Conservation (phyloP, 2,888 invertebrate species). For the Achlya flavicornis region DNA sequence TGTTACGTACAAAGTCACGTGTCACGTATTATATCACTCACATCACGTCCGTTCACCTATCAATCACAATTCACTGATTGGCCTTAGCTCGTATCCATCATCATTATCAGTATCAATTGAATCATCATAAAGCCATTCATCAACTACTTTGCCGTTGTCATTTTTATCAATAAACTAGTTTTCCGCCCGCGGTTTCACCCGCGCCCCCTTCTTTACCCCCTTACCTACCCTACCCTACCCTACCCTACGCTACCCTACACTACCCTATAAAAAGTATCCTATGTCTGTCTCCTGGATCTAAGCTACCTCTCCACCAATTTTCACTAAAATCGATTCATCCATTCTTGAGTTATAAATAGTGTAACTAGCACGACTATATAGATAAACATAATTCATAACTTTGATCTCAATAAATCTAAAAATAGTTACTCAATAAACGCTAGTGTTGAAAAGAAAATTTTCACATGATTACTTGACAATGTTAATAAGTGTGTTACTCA, state of each 20-base stretch:
- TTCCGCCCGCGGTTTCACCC: no score
- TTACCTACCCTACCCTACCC: no score
- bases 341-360: no score
- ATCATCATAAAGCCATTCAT: neutral
- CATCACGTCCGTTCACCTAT: conserved; percentile 7
- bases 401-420: conserved; percentile 1
- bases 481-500: neutral
- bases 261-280: no score
- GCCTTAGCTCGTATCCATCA: conserved; percentile 7
- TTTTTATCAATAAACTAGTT: no score
- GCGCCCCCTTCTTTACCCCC: no score
- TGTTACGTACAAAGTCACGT: neutral
- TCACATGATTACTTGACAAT: neutral
- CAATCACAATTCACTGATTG: conserved; percentile 13
- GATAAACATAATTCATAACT: neutral
- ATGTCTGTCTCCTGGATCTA: no score
- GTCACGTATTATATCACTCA: neutral
- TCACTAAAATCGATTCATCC: no score
- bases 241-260: no score
- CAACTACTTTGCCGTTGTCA: neutral
- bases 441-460: neutral
- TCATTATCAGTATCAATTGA: neutral
- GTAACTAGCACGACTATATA: no score
- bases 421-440: neutral
- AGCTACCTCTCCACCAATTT: no score